Evolutionary conservation across 2,888 invertebrate species (phyloP).

Genomic region (Venusia cambrica): DNA sequence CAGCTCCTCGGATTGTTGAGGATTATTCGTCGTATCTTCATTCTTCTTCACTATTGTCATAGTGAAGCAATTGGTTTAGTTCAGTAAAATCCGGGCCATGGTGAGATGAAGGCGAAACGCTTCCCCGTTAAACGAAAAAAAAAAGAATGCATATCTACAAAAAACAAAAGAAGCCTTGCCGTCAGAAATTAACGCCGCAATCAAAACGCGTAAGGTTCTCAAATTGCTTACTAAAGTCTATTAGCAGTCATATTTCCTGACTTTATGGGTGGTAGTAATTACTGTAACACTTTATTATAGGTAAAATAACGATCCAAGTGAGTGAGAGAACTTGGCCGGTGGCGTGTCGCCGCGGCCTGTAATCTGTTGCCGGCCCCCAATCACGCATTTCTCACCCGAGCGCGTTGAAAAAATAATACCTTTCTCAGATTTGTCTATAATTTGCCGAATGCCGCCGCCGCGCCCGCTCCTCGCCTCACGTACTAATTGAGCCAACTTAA

Average conservation of each 20-base stretch:
- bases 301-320: slow-evolving; percentile 71
- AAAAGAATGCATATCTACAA: too few relatives aligned
- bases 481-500: slow-evolving; percentile 10
- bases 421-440: slow-evolving; percentile 76
- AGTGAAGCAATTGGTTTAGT: slow-evolving; percentile 9
- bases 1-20: too few relatives aligned
- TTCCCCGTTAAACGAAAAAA: too few relatives aligned
- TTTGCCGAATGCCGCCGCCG: slow-evolving; percentile 71
- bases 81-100: too few relatives aligned
- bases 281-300: slow-evolving; percentile 74
- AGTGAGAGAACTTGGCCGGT: slow-evolving; percentile 65
- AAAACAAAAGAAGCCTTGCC: slow-evolving; percentile 11
- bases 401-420: slow-evolving; percentile 81
- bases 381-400: slow-evolving; percentile 79
- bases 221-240: slow-evolving; percentile 27
- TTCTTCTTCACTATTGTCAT: too few relatives aligned
- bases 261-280: slow-evolving; percentile 69
- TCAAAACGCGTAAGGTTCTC: slow-evolving; percentile 25
- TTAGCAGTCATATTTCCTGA: slow-evolving; percentile 24
- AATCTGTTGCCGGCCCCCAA: slow-evolving; percentile 76
- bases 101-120: too few relatives aligned
- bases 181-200: slow-evolving; percentile 22
- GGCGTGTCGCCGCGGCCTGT: slow-evolving; percentile 71
- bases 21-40: too few relatives aligned
- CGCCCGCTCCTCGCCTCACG: slow-evolving; percentile 14